A percentile compares a stretch with the other conserved stretches of the same genome.
Conservation (phyloP, 2,797 vertebrate species). For the Nannoperca obscura region DNA sequence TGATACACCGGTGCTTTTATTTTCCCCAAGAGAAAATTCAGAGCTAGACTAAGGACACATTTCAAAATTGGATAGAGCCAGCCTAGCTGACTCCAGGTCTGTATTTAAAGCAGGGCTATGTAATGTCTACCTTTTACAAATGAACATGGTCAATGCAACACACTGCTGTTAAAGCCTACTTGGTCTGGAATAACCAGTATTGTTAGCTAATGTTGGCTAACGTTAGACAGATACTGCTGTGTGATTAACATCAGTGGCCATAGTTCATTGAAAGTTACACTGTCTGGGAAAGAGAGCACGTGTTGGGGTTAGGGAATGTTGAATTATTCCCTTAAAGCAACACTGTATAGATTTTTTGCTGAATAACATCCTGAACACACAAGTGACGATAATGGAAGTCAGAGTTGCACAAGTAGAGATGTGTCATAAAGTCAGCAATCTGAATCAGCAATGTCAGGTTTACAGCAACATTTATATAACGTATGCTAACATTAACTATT, state of each 20-base stretch:
- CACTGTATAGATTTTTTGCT: background rate
- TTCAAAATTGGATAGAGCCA: background rate
- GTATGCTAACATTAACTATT: background rate
- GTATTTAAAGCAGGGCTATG: background rate
- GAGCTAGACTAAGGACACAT: background rate
- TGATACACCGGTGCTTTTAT: background rate
- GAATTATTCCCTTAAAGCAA: background rate
- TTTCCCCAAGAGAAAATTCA: background rate
- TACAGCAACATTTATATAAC: background rate
- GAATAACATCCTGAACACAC: no score
- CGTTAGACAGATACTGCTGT: no score
- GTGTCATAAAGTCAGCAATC: background rate
- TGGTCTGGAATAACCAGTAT: no score
- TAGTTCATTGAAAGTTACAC: no score
- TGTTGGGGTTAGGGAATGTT: background rate
- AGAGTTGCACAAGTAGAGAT: background rate
- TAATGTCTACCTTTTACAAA: background rate
- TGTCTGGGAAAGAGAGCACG: background rate
- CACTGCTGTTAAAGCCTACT: no score
- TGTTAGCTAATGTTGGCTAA: no score
- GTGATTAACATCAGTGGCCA: no score
- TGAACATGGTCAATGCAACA: background rate
- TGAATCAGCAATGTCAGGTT: background rate
- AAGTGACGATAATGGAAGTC: background rate
- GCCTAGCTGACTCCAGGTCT: background rate